Conservation (phyloP, 2,113 vertebrate species). For the Cynopterus brachyotis region DNA sequence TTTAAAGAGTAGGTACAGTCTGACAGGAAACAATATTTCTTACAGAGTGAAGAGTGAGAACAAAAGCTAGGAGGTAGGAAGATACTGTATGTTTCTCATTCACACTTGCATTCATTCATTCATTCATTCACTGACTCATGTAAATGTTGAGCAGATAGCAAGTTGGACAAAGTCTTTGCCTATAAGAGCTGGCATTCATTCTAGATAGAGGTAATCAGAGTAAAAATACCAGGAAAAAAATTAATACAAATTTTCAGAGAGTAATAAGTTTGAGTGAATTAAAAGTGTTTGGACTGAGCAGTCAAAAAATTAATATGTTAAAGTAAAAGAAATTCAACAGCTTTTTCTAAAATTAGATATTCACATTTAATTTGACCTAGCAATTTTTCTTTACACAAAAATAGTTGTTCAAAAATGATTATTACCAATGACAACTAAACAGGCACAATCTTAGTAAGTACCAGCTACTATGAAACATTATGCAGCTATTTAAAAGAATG, state of each 20-base stretch:
- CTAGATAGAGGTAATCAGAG: not conserved
- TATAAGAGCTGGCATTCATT: not conserved
- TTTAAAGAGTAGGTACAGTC: not conserved
- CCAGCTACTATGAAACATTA: not conserved
- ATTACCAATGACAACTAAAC: not conserved
- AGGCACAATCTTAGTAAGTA: not conserved
- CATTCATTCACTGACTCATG: not conserved
- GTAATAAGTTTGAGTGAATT: not conserved
- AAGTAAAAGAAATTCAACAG: not conserved
- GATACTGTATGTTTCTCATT: not conserved
- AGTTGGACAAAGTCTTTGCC: not conserved
- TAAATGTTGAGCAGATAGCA: not conserved
- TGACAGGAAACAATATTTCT: not conserved
- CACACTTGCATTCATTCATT: not conserved
- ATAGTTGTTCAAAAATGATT: not conserved
- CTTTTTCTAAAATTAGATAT: not conserved
- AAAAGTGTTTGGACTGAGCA: not conserved
- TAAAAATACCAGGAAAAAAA: not conserved
- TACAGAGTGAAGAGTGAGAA: not conserved
- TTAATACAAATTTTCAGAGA: not conserved
- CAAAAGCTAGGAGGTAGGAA: not conserved
- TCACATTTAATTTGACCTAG: not conserved
- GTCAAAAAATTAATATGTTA: not conserved
- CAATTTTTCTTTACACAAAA: not conserved
- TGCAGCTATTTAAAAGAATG: not conserved